These are phyloP conservation scores for Bombylius discolor DNA, from an alignment of 2,888 invertebrate genomes.

Conservation along the genomic window DNA sequence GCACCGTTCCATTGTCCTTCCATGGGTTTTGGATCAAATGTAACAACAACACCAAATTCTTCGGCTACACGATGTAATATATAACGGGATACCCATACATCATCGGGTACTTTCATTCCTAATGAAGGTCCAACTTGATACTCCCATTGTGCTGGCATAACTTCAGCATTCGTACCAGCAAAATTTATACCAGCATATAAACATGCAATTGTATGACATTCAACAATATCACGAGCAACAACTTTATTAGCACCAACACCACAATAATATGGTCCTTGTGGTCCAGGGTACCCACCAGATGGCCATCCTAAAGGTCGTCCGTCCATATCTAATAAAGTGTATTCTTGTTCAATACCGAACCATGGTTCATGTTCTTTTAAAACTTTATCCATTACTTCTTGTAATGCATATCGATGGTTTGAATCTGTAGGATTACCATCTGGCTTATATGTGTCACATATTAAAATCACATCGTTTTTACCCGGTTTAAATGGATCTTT, in stretches of 20 bases:
- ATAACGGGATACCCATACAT: conserved; percentile 48
- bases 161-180: conserved; percentile 69
- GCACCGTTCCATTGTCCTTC: conserved; percentile 85
- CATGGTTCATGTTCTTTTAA: conserved; percentile 48
- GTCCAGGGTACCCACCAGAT: conserved; percentile 51
- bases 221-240: conserved; percentile 67
- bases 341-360: conserved; percentile 63
- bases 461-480: conserved; percentile 56
- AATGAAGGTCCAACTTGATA: conserved; percentile 50
- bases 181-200: conserved; percentile 67
- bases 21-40: conserved; percentile 47
- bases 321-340: conserved; percentile 42
- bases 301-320: conserved; percentile 64
- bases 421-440: conserved; percentile 38
- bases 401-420: conserved; percentile 39
- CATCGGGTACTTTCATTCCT: conserved; percentile 47
- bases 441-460: conserved; percentile 62
- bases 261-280: conserved; percentile 71
- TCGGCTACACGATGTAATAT: conserved; percentile 46
- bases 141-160: conserved; percentile 70
- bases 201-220: conserved; percentile 56
- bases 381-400: conserved; percentile 43
- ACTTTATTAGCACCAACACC: conserved; percentile 67
- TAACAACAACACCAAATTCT: conserved; percentile 45
- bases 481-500: conserved; percentile 63